phyloP scores from a whole-genome alignment of 2,888 invertebrate species.

The Lasioglossum villosulum region DNA sequence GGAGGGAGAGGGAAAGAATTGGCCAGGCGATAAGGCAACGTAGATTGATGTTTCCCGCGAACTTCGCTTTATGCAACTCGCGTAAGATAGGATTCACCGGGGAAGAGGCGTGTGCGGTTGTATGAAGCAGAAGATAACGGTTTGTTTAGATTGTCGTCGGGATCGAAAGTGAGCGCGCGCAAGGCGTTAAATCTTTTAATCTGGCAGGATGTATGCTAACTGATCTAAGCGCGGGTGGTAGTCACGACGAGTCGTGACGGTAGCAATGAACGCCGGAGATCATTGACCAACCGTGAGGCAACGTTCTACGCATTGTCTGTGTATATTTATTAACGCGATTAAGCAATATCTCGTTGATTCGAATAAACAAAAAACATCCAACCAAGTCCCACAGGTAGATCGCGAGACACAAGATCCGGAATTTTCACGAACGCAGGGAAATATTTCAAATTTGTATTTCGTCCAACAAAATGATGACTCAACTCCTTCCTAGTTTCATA shows the following conservation, averaged over 20 bases:
- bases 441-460: background rate
- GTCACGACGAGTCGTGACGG: conserved; percentile 7
- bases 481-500: too few relatives aligned
- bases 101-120: conserved; percentile 2
- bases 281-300: conserved; percentile 42
- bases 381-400: background rate
- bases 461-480: background rate
- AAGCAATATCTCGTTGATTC: background rate
- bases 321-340: conserved; percentile 6
- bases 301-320: conserved; percentile 14
- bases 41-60: background rate
- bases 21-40: background rate
- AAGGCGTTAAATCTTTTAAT: conserved; percentile 58
- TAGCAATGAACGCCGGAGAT: conserved; percentile 34
- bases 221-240: conserved; percentile 28
- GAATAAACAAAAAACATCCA: background rate
- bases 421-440: background rate
- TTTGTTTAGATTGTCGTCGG: conserved; percentile 38
- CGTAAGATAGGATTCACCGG: background rate
- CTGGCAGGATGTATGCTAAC: conserved; percentile 45
- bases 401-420: background rate
- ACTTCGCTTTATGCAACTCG: conserved; percentile 1
- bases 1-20: background rate
- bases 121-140: conserved; percentile 9
- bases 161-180: conserved; percentile 19